Evolutionary conservation across 2,113 vertebrate genomes (phyloP).

Genomic region (Oncorhynchus keta): DNA sequence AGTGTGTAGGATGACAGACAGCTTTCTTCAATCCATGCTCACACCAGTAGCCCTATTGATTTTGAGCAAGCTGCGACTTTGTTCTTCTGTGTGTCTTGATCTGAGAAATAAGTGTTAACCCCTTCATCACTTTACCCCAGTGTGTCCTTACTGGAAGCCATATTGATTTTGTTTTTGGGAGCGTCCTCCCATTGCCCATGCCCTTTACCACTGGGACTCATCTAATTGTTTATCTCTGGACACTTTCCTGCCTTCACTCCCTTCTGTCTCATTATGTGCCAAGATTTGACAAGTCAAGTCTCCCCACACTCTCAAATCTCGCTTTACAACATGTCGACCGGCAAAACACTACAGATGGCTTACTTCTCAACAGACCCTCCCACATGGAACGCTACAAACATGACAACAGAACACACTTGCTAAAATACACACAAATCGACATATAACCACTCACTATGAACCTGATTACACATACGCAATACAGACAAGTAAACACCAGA

Average conservation of each 20-base stretch:
- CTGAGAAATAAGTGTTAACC: constrained; percentile 75
- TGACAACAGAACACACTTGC: constrained; percentile 75
- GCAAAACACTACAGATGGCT: constrained; percentile 82
- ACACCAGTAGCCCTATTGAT: constrained; percentile 57
- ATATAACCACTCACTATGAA: constrained; percentile 64
- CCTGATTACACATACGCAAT: constrained; percentile 39
- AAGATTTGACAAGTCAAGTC: constrained; percentile 84
- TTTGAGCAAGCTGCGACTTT: constrained; percentile 53
- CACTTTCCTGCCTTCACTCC: constrained; percentile 79
- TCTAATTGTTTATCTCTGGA: constrained; percentile 85
- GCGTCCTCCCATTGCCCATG: constrained; percentile 73
- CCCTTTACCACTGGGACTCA: constrained; percentile 79
- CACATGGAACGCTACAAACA: constrained; percentile 80
- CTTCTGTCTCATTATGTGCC: constrained; percentile 83
- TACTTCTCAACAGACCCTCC: constrained; percentile 80
- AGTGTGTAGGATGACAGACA: constrained; percentile 35
- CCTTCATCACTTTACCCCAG: constrained; percentile 72
- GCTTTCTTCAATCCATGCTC: constrained; percentile 25
- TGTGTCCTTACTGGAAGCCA: constrained; percentile 74
- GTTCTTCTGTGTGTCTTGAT: constrained; percentile 57
- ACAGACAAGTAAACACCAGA: constrained; percentile 1
- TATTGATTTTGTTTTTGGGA: constrained; percentile 80
- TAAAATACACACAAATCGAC: constrained; percentile 71
- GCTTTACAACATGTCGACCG: constrained; percentile 78
- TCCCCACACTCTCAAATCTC: constrained; percentile 78